A percentile compares a stretch with the other conserved stretches of the same genome.
Conservation (phyloP, 2,888 invertebrate species). For the Melanostoma mellinum region DNA sequence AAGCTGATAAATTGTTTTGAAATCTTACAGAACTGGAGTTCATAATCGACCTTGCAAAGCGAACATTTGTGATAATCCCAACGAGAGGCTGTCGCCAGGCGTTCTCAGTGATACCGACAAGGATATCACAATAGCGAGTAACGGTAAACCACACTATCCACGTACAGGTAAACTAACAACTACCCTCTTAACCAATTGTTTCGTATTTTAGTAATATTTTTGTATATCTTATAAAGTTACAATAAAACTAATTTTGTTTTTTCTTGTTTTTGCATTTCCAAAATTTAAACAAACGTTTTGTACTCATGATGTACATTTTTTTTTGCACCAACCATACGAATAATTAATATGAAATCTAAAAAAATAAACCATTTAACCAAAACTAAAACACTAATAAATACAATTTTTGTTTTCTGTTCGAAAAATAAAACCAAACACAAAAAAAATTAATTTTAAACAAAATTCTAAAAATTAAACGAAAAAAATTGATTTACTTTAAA, state of each 20-base stretch:
- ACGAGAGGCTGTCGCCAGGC: conserved; percentile 75
- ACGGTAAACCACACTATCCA: conserved; percentile 71
- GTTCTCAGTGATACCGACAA: conserved; percentile 74
- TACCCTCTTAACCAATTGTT: conserved; percentile 4
- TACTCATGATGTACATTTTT: conserved; percentile 59
- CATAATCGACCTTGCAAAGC: conserved; percentile 74
- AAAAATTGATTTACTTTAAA: conserved; percentile 17
- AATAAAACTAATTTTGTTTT: conserved; percentile 41
- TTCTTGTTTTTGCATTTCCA: conserved; percentile 59
- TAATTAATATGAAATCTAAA: conserved; percentile 17
- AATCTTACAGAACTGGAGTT: conserved; percentile 72
- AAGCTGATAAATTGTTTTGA: not conserved
- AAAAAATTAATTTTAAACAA: conserved; percentile 30
- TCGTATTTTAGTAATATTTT: conserved; percentile 39
- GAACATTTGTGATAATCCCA: conserved; percentile 76
- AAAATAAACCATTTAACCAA: conserved; percentile 20
- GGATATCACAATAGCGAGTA: conserved; percentile 71
- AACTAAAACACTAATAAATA: conserved; percentile 21
- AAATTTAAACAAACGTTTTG: conserved; percentile 53
- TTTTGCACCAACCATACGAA: conserved; percentile 56
- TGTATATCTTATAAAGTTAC: conserved; percentile 47
- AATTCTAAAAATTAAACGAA: conserved; percentile 6
- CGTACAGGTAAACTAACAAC: conserved; percentile 72
- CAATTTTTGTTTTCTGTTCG: conserved; percentile 15
- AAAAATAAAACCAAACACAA: conserved; percentile 12